A percentile compares a stretch with the other conserved stretches of the same genome.
phyloP scores from a whole-genome alignment of 2,797 vertebrate species.

The Cossypha heuglini region DNA sequence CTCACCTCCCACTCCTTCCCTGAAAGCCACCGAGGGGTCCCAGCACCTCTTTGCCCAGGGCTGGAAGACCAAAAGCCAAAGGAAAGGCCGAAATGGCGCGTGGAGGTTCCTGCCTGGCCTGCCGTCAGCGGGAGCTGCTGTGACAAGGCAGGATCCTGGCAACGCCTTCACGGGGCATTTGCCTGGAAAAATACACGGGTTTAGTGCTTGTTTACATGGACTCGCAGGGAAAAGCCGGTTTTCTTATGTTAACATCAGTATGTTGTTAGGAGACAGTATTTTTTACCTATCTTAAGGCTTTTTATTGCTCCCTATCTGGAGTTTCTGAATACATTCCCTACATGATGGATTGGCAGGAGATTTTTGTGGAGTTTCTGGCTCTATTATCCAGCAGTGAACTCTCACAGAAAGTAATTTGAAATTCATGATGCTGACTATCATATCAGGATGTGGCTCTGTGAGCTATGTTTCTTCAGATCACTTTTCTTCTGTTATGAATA shows the following conservation, averaged over 20 bases:
- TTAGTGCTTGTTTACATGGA: neutral
- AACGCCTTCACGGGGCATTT: neutral
- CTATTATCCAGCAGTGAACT: neutral
- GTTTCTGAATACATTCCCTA: neutral
- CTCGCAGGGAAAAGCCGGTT: neutral
- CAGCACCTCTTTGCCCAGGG: neutral
- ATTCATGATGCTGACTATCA: neutral
- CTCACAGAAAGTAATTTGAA: neutral
- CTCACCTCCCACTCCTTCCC: neutral
- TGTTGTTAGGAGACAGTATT: neutral
- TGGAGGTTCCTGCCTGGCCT: neutral
- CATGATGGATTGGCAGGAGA: neutral
- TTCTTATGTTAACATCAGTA: neutral
- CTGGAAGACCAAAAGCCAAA: neutral
- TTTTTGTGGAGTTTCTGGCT: conserved; percentile 16
- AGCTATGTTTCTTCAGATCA: neutral
- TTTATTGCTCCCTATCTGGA: neutral
- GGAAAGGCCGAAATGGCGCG: fast-evolving
- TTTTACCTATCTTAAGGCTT: neutral
- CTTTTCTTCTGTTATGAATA: neutral
- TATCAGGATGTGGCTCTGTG: neutral
- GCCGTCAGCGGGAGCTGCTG: fast-evolving
- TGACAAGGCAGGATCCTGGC: no score
- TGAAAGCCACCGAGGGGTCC: neutral
- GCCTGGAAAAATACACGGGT: neutral